Conservation (phyloP, 2,888 invertebrate species). For the Tigriopus californicus region DNA sequence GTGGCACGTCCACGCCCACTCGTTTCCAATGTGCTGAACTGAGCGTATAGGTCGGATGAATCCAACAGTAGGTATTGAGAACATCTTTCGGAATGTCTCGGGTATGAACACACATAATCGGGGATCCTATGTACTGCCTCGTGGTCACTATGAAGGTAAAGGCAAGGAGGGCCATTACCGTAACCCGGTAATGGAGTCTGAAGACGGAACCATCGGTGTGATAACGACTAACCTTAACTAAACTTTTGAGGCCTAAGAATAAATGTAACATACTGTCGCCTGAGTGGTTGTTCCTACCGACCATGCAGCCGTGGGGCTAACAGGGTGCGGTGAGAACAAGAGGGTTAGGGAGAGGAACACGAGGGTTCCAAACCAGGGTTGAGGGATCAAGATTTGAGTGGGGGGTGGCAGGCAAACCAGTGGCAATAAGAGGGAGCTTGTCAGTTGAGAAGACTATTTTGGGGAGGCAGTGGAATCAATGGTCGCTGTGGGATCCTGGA, state of each 20-base stretch:
- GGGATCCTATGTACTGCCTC: conserved; percentile 23
- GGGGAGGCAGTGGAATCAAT: too few species aligned
- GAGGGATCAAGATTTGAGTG: too few species aligned
- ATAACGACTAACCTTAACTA: conserved; percentile 20
- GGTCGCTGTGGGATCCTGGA: too few species aligned
- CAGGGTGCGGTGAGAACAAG: too few species aligned
- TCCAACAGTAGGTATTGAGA: conserved; percentile 86
- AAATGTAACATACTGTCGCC: conserved; percentile 12
- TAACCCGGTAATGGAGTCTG: conserved; percentile 23
- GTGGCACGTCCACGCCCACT: conserved; percentile 51
- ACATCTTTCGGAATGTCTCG: conserved; percentile 39
- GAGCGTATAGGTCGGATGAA: conserved; percentile 78
- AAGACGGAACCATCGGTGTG: conserved; percentile 24
- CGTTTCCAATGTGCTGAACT: conserved; percentile 62
- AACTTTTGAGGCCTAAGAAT: conserved; percentile 16
- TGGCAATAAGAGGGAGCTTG: too few species aligned
- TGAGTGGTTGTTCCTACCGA: too few species aligned
- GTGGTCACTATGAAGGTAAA: conserved; percentile 24
- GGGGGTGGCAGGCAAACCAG: too few species aligned
- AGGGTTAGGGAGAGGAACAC: too few species aligned
- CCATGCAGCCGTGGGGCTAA: too few species aligned
- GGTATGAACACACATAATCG: conserved; percentile 16
- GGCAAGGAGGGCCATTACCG: conserved; percentile 22
- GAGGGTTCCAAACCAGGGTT: too few species aligned
- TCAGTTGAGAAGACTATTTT: too few species aligned